Evolutionary conservation across 1,140 invertebrate species (phyloP).

Genomic region (Hydropsyche tenuis): DNA sequence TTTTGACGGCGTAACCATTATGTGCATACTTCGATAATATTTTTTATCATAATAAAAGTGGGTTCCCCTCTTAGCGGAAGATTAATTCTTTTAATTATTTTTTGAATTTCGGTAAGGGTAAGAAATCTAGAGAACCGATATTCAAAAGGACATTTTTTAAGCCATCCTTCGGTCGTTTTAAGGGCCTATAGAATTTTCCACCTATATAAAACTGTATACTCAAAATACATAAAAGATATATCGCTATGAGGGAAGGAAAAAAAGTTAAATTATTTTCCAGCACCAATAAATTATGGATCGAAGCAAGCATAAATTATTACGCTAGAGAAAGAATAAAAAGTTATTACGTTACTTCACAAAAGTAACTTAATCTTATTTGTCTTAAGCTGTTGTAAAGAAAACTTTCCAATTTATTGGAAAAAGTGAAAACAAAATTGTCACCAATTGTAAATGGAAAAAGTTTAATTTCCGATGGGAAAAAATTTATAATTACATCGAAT

Average conservation of each 20-base stretch:
- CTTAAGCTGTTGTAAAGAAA: background rate
- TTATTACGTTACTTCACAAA: background rate
- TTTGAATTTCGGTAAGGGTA: background rate
- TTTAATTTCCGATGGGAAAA: slow-evolving; percentile 1
- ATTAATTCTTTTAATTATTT: slow-evolving; percentile 32
- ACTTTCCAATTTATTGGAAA: background rate
- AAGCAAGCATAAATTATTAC: slow-evolving; percentile 2
- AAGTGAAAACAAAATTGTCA: background rate
- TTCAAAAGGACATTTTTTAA: slow-evolving; percentile 7
- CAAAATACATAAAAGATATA: too few relatives aligned
- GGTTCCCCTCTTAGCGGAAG: background rate
- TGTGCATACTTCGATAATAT: background rate
- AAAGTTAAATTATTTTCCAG: too few relatives aligned
- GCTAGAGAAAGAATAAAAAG: background rate
- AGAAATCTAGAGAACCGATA: background rate
- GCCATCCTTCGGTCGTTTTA: too few relatives aligned
- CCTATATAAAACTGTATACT: too few relatives aligned
- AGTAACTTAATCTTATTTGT: background rate
- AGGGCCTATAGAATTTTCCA: too few relatives aligned
- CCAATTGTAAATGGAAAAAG: background rate
- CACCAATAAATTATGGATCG: slow-evolving; percentile 20
- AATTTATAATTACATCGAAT: background rate
- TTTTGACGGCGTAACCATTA: background rate
- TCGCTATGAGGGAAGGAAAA: too few relatives aligned
- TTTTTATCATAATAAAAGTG: slow-evolving; percentile 4